phyloP scores from a whole-genome alignment of 2,888 invertebrate species.

The Timandra comae region DNA sequence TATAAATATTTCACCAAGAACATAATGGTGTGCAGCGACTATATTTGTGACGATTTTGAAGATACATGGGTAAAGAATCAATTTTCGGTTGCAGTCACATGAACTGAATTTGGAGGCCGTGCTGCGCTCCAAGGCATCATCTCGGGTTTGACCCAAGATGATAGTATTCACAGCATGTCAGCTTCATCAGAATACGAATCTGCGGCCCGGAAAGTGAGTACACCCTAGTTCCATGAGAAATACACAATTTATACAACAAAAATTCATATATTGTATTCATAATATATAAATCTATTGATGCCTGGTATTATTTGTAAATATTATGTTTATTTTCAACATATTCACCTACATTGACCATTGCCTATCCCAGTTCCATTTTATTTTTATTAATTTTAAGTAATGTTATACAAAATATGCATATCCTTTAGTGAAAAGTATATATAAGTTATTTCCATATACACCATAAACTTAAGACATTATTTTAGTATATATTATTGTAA shows the following conservation, averaged over 20 bases:
- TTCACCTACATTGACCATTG: too few species aligned
- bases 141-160: slow-evolving; percentile 76
- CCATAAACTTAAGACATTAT: too few species aligned
- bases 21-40: slow-evolving; percentile 52
- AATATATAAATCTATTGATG: too few species aligned
- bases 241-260: slow-evolving; percentile 2
- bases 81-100: slow-evolving; percentile 73
- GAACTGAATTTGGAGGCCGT: slow-evolving; percentile 67
- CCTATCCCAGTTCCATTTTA: slow-evolving; percentile 1
- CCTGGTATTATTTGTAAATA: too few species aligned
- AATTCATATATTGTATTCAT: slow-evolving; percentile 15
- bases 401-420: slow-evolving; percentile 5
- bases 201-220: slow-evolving; percentile 74
- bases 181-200: slow-evolving; percentile 72
- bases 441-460: neutral
- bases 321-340: slow-evolving; percentile 27
- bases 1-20: slow-evolving; percentile 67
- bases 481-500: slow-evolving; percentile 10
- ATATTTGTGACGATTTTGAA: slow-evolving; percentile 45
- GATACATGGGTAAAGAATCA: slow-evolving; percentile 59
- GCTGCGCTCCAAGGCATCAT: slow-evolving; percentile 68
- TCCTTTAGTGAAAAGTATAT: neutral
- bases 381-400: slow-evolving; percentile 17
- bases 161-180: slow-evolving; percentile 73
- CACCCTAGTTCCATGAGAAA: slow-evolving; percentile 7